A percentile compares a stretch with the other conserved stretches of the same genome.
Conservation (phyloP, 2,888 invertebrate species). For the Ethmia dodecea region DNA sequence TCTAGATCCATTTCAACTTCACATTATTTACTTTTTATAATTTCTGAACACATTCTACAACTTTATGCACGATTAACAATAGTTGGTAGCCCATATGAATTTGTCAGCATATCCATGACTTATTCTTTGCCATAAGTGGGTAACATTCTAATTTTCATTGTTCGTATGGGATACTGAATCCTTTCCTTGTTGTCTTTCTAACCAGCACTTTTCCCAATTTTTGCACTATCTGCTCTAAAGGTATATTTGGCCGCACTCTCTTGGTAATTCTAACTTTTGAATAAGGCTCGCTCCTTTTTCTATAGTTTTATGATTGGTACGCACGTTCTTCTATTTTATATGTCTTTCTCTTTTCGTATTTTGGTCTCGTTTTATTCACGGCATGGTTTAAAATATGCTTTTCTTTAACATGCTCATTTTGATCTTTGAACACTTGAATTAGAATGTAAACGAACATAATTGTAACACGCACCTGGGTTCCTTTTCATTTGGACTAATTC, state of each 20-base stretch:
- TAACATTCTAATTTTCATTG: conserved; percentile 20
- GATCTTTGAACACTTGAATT: conserved; percentile 30
- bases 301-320: too few species aligned
- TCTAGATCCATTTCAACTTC: conserved; percentile 28
- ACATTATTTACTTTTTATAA: conserved; percentile 16
- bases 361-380: conserved; percentile 15
- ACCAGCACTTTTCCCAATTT: conserved; percentile 39
- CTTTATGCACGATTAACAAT: conserved; percentile 44
- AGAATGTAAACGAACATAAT: conserved; percentile 15
- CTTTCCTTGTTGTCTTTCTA: conserved; percentile 32
- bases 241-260: conserved; percentile 33
- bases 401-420: conserved; percentile 28
- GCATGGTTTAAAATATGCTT: conserved; percentile 37
- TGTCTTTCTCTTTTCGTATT: conserved; percentile 22
- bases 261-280: too few species aligned
- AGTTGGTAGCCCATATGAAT: conserved; percentile 58
- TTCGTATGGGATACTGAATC: conserved; percentile 50
- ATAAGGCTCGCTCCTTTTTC: too few species aligned
- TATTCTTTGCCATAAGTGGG: conserved; percentile 29
- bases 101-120: conserved; percentile 6
- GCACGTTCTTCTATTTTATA: conserved; percentile 35
- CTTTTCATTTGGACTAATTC: conserved; percentile 27
- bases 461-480: conserved; percentile 24
- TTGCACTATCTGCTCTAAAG: conserved; percentile 41
- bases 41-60: conserved; percentile 9